A percentile compares a stretch with the other conserved stretches of the same genome.
These are phyloP conservation scores for Neofelis nebulosa DNA, from an alignment of 2,113 vertebrate species.

Conservation along the genomic window DNA sequence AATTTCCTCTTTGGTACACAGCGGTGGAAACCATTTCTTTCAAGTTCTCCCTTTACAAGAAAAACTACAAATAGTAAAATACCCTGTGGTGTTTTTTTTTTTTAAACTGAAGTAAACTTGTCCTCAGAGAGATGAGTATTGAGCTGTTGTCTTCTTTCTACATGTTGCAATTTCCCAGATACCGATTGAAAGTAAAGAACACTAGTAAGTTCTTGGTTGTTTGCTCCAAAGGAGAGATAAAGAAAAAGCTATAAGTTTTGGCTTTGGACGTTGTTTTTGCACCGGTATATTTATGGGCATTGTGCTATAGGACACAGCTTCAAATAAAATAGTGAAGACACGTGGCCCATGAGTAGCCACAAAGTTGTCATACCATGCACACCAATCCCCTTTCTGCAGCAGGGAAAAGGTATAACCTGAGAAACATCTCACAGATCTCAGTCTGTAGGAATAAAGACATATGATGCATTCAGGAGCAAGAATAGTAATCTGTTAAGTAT, in stretches of 20 bases:
- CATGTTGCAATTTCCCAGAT: background rate
- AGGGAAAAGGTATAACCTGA: background rate
- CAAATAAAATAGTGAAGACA: background rate
- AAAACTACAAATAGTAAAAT: slow-evolving; percentile 61
- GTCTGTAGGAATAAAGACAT: background rate
- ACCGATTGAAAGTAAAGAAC: background rate
- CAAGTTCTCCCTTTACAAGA: slow-evolving; percentile 57
- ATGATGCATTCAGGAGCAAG: background rate
- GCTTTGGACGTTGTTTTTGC: background rate
- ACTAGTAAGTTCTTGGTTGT: background rate
- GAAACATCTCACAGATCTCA: background rate
- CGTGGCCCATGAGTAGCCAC: background rate
- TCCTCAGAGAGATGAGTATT: background rate
- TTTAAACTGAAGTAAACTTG: background rate
- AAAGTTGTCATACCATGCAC: background rate
- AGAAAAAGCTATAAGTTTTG: background rate
- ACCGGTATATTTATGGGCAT: background rate
- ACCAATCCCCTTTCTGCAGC: background rate
- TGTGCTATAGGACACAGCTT: background rate
- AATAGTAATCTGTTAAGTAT: background rate
- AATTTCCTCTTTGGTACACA: slow-evolving; percentile 61
- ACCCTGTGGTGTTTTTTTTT: background rate
- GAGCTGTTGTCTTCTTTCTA: background rate
- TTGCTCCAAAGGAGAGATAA: background rate
- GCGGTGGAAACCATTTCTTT: slow-evolving; percentile 44